Conservation (phyloP, 1,140 invertebrate genomes). For the Colletes gigas region DNA sequence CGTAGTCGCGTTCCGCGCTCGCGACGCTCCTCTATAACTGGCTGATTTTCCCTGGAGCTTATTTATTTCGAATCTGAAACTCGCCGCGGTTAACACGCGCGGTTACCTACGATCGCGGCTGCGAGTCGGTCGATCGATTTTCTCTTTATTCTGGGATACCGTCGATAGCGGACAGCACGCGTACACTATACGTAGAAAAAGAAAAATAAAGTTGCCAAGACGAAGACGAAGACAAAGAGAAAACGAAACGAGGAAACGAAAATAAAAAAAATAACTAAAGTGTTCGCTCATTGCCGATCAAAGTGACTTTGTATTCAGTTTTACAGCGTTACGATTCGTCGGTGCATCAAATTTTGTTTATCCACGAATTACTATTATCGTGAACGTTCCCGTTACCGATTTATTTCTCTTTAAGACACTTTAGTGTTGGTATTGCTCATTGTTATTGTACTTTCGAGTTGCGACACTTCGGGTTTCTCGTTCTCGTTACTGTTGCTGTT, state of each 20-base stretch:
- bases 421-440: not conserved
- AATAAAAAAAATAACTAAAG: not conserved
- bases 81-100: constrained; percentile 37
- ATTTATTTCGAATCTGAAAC: constrained; percentile 55
- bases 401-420: not conserved
- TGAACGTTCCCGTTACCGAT: no score
- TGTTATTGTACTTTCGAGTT: no score
- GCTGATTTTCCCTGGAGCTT: constrained; percentile 47
- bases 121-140: constrained; percentile 1
- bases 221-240: no score
- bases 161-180: not conserved
- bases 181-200: not conserved
- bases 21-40: constrained; percentile 48
- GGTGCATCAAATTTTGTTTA: not conserved
- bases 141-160: not conserved
- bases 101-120: constrained; percentile 7
- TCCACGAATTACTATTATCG: not conserved
- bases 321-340: not conserved
- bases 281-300: not conserved
- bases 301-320: not conserved
- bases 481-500: not conserved
- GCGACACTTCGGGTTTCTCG: not conserved
- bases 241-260: not conserved
- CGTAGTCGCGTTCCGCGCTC: constrained; percentile 31
- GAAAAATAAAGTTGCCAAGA: no score